phyloP scores from a whole-genome alignment of 2,888 invertebrate species.

The Gymnocheta viridis region DNA sequence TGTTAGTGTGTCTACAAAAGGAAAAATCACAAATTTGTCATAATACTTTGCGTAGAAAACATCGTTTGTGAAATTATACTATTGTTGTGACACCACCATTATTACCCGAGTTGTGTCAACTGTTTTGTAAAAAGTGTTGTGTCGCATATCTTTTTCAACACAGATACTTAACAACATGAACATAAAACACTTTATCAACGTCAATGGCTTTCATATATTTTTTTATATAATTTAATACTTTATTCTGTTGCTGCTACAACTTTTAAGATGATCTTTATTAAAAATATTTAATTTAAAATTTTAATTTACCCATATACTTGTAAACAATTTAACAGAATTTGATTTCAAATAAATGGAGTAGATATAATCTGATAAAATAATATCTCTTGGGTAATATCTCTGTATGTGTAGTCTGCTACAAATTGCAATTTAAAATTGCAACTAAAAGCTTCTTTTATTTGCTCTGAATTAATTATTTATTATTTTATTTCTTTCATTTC shows the following conservation, averaged over 20 bases:
- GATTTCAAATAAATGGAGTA: no score
- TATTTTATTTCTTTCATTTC: conserved; percentile 26
- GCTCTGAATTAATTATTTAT: neutral
- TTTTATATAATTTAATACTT: neutral
- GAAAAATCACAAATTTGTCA: conserved; percentile 47
- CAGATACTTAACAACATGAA: conserved; percentile 39
- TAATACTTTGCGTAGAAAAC: conserved; percentile 40
- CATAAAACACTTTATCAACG: conserved; percentile 59
- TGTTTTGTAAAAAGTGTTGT: neutral
- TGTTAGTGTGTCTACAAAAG: neutral
- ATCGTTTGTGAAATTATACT: conserved; percentile 1
- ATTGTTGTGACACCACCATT: conserved; percentile 9
- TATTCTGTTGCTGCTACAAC: neutral
- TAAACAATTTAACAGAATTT: no score
- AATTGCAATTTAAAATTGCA: neutral
- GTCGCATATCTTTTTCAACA: conserved; percentile 29
- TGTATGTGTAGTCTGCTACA: neutral
- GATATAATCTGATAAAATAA: no score
- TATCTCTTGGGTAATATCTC: no score
- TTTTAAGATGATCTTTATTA: neutral
- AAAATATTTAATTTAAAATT: neutral
- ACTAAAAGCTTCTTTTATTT: neutral
- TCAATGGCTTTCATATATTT: conserved; percentile 33
- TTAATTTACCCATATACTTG: no score
- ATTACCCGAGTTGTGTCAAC: neutral